A percentile compares a stretch with the other conserved stretches of the same genome.
phyloP scores from a whole-genome alignment of 2,888 invertebrate species.

The Ischnura elegans region DNA sequence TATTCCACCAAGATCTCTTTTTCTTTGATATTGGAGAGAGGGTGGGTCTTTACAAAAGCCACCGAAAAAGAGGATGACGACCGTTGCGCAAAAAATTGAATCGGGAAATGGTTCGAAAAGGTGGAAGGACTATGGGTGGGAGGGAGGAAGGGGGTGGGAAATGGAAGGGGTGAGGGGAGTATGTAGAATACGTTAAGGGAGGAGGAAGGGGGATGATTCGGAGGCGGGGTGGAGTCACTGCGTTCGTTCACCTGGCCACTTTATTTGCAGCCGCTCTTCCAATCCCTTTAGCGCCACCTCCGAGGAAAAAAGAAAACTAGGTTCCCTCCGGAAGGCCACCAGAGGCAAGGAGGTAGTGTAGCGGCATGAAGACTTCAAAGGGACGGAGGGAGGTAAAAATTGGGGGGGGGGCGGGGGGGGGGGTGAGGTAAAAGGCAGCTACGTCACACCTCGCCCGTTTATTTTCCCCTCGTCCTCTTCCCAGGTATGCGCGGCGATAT shows the following conservation, averaged over 20 bases:
- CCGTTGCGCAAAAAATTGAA: background rate
- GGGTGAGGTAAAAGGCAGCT: background rate
- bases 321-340: no score
- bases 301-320: no score
- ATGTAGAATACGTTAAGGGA: no score
- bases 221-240: no score
- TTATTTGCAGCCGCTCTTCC: no score
- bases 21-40: background rate
- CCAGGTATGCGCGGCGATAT: background rate
- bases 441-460: background rate
- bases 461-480: background rate
- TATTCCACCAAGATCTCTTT: background rate
- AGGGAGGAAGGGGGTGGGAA: background rate
- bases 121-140: background rate
- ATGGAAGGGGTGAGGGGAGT: background rate
- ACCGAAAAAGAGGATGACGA: background rate
- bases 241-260: no score
- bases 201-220: no score
- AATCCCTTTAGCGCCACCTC: no score
- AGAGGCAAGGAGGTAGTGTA: no score
- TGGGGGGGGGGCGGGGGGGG: background rate
- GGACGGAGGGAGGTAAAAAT: background rate
- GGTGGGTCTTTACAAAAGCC: background rate
- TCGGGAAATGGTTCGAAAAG: background rate
- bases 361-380: background rate